Conservation (phyloP, 2,797 vertebrate species). For the Pseudochaenichthys georgianus region DNA sequence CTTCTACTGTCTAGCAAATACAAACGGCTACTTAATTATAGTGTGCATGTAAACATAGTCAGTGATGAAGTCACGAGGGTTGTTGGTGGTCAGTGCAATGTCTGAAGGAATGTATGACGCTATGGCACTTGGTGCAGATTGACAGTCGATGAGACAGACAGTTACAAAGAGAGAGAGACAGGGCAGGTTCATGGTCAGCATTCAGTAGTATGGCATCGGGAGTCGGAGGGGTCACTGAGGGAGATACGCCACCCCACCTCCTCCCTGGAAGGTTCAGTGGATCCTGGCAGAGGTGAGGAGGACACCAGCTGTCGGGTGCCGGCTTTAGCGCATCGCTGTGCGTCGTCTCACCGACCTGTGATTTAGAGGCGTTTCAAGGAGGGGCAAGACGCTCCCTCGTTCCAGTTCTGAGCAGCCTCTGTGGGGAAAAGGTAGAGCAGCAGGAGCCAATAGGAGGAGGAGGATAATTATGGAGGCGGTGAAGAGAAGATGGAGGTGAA, state of each 20-base stretch:
- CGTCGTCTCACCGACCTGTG: slow-evolving; percentile 35
- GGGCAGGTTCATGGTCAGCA: slow-evolving; percentile 80
- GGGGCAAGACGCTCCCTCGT: slow-evolving; percentile 80
- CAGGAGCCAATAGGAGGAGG: slow-evolving; percentile 38
- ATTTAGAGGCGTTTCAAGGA: slow-evolving; percentile 55
- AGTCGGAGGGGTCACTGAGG: slow-evolving; percentile 42
- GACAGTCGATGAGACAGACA: slow-evolving; percentile 73
- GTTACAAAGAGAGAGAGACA: slow-evolving; percentile 60
- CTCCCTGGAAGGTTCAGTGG: slow-evolving; percentile 73
- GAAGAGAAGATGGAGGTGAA: slow-evolving; percentile 43
- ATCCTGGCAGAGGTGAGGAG: slow-evolving; percentile 62
- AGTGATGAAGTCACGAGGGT: slow-evolving; percentile 59
- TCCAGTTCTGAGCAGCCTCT: slow-evolving; percentile 67
- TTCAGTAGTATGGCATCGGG: slow-evolving; percentile 89
- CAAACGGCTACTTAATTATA: slow-evolving; percentile 25
- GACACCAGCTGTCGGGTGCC: slow-evolving; percentile 58
- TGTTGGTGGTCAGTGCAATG: slow-evolving; percentile 78
- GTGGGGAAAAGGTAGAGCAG: slow-evolving; percentile 34
- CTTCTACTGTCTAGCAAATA: slow-evolving; percentile 1
- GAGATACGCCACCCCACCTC: slow-evolving; percentile 25
- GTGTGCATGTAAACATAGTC: slow-evolving; percentile 71
- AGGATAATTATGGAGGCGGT: slow-evolving; percentile 29
- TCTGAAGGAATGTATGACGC: slow-evolving; percentile 85
- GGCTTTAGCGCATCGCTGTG: slow-evolving; percentile 37
- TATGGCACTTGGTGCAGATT: slow-evolving; percentile 87